phyloP scores from a whole-genome alignment of 1,140 invertebrate species.

The Pogonomyrmex barbatus region DNA sequence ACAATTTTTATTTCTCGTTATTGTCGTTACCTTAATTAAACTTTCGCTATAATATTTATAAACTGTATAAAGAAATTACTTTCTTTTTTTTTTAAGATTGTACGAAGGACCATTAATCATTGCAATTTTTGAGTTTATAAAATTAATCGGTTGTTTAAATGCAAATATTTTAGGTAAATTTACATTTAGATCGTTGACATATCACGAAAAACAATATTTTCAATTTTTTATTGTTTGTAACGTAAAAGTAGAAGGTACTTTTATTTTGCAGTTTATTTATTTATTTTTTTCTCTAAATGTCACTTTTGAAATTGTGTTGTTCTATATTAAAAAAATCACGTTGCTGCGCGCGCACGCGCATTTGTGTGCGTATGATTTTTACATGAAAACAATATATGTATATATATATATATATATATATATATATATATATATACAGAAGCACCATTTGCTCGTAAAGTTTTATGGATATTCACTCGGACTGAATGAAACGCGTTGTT shows the following conservation, averaged over 20 bases:
- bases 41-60: background rate
- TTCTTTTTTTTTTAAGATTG: constrained; percentile 4
- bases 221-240: background rate
- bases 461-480: background rate
- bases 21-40: background rate
- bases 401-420: background rate
- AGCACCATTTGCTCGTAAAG: background rate
- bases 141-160: background rate
- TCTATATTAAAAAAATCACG: background rate
- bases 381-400: too few species aligned
- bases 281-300: background rate
- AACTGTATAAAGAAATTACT: background rate
- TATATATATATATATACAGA: background rate
- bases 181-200: background rate
- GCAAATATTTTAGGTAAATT: background rate
- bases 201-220: background rate
- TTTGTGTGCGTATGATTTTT: too few species aligned
- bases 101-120: background rate
- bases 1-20: background rate
- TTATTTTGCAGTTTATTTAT: background rate
- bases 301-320: background rate
- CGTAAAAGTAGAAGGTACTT: background rate
- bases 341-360: background rate
- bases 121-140: background rate
- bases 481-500: constrained; percentile 7